Evolutionary conservation across 2,888 invertebrate species (phyloP).

Genomic region (Dorcus parallelipipedus): DNA sequence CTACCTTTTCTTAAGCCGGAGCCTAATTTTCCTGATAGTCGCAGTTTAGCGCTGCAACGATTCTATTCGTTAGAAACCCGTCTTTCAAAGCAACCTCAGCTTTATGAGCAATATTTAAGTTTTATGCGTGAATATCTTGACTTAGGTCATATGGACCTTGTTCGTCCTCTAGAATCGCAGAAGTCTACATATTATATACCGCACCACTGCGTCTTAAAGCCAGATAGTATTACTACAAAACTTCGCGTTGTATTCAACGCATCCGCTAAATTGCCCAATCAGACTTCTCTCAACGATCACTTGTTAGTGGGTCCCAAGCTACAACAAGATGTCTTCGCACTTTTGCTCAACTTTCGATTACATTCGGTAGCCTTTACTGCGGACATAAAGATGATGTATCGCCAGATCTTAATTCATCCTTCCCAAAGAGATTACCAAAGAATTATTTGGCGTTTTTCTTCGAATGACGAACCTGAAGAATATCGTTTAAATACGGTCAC

Average conservation of each 20-base stretch:
- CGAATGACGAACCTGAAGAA: not conserved
- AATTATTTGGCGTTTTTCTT: constrained; percentile 5
- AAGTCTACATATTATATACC: not conserved
- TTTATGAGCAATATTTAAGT: not conserved
- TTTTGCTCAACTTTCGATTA: constrained; percentile 12
- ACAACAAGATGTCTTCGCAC: constrained; percentile 12
- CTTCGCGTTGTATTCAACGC: constrained; percentile 8
- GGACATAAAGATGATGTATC: constrained; percentile 19
- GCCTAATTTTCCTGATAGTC: not conserved
- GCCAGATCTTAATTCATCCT: constrained; percentile 6
- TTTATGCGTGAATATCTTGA: not conserved
- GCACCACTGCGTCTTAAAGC: not conserved
- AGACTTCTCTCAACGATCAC: constrained; percentile 6
- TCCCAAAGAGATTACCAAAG: constrained; percentile 10
- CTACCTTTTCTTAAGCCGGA: not conserved
- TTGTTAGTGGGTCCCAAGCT: constrained; percentile 5
- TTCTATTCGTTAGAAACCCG: not conserved
- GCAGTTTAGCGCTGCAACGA: not conserved
- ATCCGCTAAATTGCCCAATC: not conserved
- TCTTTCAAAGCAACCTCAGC: not conserved
- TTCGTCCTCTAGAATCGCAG: not conserved
- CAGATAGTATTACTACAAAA: constrained; percentile 3
- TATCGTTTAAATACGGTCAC: constrained; percentile 11
- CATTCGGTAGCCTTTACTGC: constrained; percentile 11
- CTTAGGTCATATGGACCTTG: not conserved